Evolutionary conservation across 2,888 invertebrate species (phyloP).

Genomic region (Opisthograptis luteolata): DNA sequence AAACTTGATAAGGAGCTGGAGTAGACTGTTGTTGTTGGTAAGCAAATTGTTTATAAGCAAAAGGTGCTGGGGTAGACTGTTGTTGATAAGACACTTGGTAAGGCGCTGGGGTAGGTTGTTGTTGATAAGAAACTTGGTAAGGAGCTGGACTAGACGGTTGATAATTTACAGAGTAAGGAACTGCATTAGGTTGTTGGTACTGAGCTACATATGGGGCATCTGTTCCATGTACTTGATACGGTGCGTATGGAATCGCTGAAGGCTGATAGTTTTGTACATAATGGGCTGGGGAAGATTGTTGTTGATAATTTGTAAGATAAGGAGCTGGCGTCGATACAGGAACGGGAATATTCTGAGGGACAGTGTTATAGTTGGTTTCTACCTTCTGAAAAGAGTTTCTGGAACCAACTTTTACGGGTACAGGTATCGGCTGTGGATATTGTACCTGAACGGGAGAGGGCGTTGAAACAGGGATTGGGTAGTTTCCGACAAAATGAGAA

Average conservation of each 20-base stretch:
- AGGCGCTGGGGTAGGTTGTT: neutral
- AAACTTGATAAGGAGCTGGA: neutral
- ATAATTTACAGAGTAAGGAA: conserved; percentile 3
- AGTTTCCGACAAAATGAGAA: neutral
- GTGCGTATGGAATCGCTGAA: neutral
- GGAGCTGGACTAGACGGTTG: conserved; percentile 5
- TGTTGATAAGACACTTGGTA: neutral
- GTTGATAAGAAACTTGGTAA: conserved; percentile 3
- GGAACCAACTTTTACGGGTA: conserved; percentile 22
- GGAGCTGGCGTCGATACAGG: conserved; percentile 10
- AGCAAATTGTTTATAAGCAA: neutral
- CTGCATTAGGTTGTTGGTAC: conserved; percentile 3
- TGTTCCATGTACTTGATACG: conserved; percentile 3
- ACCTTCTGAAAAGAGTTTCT: conserved; percentile 13
- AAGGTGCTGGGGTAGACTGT: neutral
- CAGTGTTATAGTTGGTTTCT: conserved; percentile 12
- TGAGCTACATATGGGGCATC: neutral
- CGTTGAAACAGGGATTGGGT: neutral
- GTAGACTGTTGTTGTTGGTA: conserved; percentile 6
- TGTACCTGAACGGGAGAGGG: neutral
- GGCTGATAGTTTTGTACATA: conserved; percentile 15
- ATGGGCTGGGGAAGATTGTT: conserved; percentile 1
- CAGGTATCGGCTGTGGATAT: conserved; percentile 27
- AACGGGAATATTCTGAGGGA: conserved; percentile 14
- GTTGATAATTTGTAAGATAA: conserved; percentile 7